Evolutionary conservation across 2,113 vertebrate species (phyloP).

Genomic region (Leptosomus discolor): DNA sequence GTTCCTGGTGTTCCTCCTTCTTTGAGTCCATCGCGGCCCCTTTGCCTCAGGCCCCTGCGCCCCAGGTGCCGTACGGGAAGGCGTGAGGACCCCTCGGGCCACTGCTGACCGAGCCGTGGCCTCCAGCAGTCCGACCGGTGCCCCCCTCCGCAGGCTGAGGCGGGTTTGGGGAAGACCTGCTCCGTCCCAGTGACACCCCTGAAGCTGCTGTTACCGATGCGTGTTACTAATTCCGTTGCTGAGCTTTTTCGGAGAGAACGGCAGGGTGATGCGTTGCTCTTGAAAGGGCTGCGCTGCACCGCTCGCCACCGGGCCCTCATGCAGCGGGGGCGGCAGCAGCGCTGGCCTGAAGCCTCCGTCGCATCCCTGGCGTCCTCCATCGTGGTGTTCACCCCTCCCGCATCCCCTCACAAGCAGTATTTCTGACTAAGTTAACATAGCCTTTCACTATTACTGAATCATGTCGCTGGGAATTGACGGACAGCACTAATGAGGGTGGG

Average conservation of each 20-base stretch:
- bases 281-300: fast-evolving
- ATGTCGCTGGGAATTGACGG: not conserved
- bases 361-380: fast-evolving
- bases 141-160: fast-evolving
- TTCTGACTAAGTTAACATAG: not conserved
- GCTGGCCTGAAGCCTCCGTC: fast-evolving
- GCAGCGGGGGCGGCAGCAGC: not conserved
- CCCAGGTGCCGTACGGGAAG: fast-evolving
- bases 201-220: not conserved
- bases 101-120: fast-evolving
- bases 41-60: not conserved
- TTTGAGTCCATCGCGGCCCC: not conserved
- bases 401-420: fast-evolving
- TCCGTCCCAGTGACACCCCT: not conserved
- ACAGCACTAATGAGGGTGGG: not conserved
- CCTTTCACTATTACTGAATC: not conserved
- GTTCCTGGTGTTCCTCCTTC: fast-evolving
- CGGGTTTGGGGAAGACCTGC: not conserved
- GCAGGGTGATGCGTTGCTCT: fast-evolving
- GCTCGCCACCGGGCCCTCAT: not conserved
- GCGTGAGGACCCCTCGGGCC: not conserved
- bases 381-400: fast-evolving
- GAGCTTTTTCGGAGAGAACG: not conserved
- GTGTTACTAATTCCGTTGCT: no score
- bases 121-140: not conserved